Evolutionary conservation across 2,113 vertebrate genomes (phyloP), one percentile per base, ranked within the genome.

Genomic region (Rhodinocichla rosea): DNA sequence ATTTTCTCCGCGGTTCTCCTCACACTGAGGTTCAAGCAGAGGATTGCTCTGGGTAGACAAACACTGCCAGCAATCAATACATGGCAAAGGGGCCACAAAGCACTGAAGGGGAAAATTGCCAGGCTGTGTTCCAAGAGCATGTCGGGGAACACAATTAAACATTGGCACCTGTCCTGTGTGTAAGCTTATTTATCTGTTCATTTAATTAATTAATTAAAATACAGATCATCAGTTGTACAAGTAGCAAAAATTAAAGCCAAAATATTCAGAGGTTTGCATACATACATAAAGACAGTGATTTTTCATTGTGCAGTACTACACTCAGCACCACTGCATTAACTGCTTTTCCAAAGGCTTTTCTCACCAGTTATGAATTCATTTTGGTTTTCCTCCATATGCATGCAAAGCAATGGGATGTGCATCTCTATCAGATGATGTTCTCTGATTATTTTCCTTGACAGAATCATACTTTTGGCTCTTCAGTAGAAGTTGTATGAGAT

Each of bases 81-180:
- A 87, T 45, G 39, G 74, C 67, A 94, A 80, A 50, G 27, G 87
- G 65, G 56, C 77, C 75, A 86, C 65, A 55, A 64, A 95, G 45
- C 89, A 89, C 7, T 87, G 74, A 73, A 78, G 18, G 55, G 77
- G 90, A 96, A 96, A 95, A 97, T 89, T 97, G 49, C 73, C 95
- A 93, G 94, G 49, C 63, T 94, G 7, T 18, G 44, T 67, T 96
- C 47, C 77, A 94, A 81, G 83, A 45, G 56, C 45, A 55, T 8
- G 75, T 73, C 81, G 83, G 60, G 69, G 65, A 95, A 85, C 86
- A 90, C 53, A 93, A 77, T 95, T 90, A 95, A 91, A 91, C 83
- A 55, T 78, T 91, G 95, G 77, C 67, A 93, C 62, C 69, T 89
- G 50, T 74, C 30, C 70, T 87, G 60, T n/a, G 12, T 67, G 35